Percentiles rank a stretch among this genome's conserved stretches.
Conservation (phyloP, 2,113 vertebrate genomes). For the Pseudorectes ferrugineus region DNA sequence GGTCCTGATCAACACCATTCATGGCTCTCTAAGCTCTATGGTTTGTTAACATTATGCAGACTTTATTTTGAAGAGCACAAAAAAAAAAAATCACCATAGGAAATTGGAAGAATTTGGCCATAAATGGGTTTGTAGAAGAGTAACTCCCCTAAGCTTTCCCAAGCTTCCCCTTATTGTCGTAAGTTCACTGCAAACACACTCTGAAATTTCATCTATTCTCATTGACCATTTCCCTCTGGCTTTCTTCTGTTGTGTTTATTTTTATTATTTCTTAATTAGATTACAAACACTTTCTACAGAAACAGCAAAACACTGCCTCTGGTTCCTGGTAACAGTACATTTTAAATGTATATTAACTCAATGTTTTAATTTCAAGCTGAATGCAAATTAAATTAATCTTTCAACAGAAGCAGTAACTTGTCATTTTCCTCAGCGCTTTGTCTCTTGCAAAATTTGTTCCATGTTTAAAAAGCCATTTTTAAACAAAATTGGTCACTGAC, state of each 20-base stretch:
- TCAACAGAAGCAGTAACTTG: background rate
- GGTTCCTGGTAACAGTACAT: background rate
- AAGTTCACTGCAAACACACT: background rate
- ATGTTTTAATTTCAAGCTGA: background rate
- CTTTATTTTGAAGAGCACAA: background rate
- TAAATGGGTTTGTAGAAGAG: background rate
- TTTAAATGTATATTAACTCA: background rate
- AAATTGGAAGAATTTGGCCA: background rate
- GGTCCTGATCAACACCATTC: background rate
- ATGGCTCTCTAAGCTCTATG: background rate
- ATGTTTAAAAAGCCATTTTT: background rate
- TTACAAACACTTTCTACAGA: background rate
- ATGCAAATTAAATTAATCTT: background rate
- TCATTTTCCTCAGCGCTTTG: background rate
- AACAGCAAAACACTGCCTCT: background rate
- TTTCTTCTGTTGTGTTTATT: background rate
- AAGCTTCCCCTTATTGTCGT: background rate
- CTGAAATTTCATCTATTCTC: background rate
- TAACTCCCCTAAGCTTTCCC: background rate
- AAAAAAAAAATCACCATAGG: background rate
- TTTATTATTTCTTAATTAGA: slow-evolving; percentile 23
- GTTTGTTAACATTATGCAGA: background rate
- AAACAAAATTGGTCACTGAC: background rate
- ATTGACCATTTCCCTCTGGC: background rate
- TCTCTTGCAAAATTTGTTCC: background rate